Base-by-base conservation (phyloP, 2,797 vertebrate genomes). In the Helicolenus hilgendorfi region DNA sequence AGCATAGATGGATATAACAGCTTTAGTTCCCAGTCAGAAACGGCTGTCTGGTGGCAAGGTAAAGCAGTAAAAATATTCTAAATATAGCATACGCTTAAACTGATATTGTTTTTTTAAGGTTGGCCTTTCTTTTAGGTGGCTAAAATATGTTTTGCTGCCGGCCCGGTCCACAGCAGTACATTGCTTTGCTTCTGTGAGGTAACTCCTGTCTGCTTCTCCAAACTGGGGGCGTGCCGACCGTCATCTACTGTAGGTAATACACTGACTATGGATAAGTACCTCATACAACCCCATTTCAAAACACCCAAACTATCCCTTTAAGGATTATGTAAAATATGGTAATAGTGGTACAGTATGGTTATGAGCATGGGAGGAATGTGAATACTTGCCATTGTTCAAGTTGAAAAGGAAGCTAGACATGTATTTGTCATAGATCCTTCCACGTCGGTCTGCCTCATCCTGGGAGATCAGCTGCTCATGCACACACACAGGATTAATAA, bases 401-500 rank as follows among this genome's bases (percentile, higher is more conserved):
- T 99, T 99, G 97, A 99, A 99, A 92, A 99, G 98, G 95, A 99
- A 99, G 96, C 99, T 99, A 84, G 98, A 99, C 99, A 99, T 99
- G 92, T 99, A 99, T 92, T 99, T 99, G 96, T 99, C 99, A 5
- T 99, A 99, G 94, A 99, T 99, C 91, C 99, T 98, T 69, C 99
- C 99, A 11, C 99, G 98, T 3, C 99, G 96, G 96, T 99, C 99
- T 1, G 99, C 99, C 91, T 99, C 99, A 3, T 99, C 99, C 92
- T 99, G 99, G 5, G 99, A 99, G 94, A 99, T 99, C 62, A 99
- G 97, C 99, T 99, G 93, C 29, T 60, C 56, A 60, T 24, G 45
- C 27, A 75, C 24, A 77, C 22, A 83, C 45, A 60, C 77, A 85
- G 67, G 15, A 68, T 78, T 35, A 71, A 76, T 4, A 26, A 72